A percentile compares a stretch with the other conserved stretches of the same genome.
Conservation (phyloP, 1,140 invertebrate genomes). For the Mya arenaria region DNA sequence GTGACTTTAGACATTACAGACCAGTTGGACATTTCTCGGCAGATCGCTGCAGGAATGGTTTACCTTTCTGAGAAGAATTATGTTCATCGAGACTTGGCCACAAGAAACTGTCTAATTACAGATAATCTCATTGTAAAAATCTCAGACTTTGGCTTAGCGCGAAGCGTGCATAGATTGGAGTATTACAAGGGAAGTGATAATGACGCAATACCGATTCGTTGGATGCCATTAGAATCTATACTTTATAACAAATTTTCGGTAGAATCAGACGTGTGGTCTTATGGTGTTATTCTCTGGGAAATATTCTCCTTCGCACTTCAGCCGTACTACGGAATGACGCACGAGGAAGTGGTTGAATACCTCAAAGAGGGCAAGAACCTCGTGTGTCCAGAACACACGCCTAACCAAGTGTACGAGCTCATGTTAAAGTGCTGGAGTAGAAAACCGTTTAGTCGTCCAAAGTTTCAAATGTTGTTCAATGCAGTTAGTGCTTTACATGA, state of each 20-base stretch:
- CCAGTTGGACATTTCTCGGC: conserved; percentile 92
- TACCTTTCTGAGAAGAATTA: conserved; percentile 87
- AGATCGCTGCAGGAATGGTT: conserved; percentile 98
- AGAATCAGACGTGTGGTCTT: conserved; percentile 99
- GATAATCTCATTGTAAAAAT: conserved; percentile 93
- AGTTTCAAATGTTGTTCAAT: conserved; percentile 84
- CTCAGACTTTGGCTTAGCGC: conserved; percentile 98
- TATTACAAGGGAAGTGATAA: conserved; percentile 85
- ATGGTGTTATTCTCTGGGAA: conserved; percentile 98
- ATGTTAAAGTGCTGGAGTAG: conserved; percentile 97
- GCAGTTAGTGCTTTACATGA: conserved; percentile 66
- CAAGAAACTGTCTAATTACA: conserved; percentile 96
- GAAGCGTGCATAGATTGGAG: conserved; percentile 93
- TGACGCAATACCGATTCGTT: conserved; percentile 84
- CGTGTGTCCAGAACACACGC: conserved; percentile 95
- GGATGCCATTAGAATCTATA: conserved; percentile 98
- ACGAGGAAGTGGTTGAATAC: conserved; percentile 96
- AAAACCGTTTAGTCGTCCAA: conserved; percentile 91
- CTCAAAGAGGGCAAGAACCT: conserved; percentile 96
- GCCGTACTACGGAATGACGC: conserved; percentile 96
- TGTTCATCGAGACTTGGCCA: conserved; percentile 94
- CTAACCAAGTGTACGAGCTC: conserved; percentile 93
- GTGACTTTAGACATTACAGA: conserved; percentile 87
- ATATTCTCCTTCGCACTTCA: conserved; percentile 98
- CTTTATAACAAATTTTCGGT: conserved; percentile 97